Evolutionary conservation across 2,113 vertebrate genomes (phyloP).

Genomic region (Labrus mixtus): DNA sequence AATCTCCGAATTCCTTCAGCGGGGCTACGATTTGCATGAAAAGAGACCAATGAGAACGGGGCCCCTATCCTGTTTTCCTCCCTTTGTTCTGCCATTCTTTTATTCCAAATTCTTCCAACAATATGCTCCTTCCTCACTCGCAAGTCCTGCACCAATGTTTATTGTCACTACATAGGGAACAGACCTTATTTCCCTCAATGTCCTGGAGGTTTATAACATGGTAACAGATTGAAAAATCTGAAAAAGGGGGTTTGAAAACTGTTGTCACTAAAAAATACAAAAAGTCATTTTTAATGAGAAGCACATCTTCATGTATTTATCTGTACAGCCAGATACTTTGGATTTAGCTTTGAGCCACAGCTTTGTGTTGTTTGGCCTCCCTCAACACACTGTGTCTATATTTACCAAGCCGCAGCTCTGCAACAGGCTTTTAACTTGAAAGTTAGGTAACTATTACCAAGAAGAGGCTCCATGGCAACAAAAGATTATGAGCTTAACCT

Average conservation of each 20-base stretch:
- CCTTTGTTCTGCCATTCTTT: slow-evolving; percentile 59
- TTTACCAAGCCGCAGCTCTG: slow-evolving; percentile 58
- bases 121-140: slow-evolving; percentile 39
- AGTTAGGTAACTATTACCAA: slow-evolving; percentile 78
- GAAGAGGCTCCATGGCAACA: slow-evolving; percentile 65
- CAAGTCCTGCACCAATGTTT: slow-evolving; percentile 2
- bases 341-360: slow-evolving; percentile 27
- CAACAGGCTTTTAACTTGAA: slow-evolving; percentile 65
- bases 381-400: slow-evolving; percentile 52
- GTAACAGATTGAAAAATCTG: not conserved
- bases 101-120: slow-evolving; percentile 52
- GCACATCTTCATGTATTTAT: slow-evolving; percentile 18
- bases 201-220: not conserved
- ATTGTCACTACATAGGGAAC: not conserved
- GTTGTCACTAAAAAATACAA: not conserved
- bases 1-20: slow-evolving; percentile 38
- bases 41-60: slow-evolving; percentile 33
- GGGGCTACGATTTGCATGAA: slow-evolving; percentile 59
- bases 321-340: not conserved
- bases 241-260: not conserved
- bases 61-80: slow-evolving; percentile 46
- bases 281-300: slow-evolving; percentile 6
- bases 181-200: slow-evolving; percentile 4
- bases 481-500: slow-evolving; percentile 75
- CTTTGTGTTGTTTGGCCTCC: slow-evolving; percentile 31